These are phyloP conservation scores for Salminus brasiliensis DNA, from an alignment of 2,113 vertebrate genomes.

Conservation along the genomic window DNA sequence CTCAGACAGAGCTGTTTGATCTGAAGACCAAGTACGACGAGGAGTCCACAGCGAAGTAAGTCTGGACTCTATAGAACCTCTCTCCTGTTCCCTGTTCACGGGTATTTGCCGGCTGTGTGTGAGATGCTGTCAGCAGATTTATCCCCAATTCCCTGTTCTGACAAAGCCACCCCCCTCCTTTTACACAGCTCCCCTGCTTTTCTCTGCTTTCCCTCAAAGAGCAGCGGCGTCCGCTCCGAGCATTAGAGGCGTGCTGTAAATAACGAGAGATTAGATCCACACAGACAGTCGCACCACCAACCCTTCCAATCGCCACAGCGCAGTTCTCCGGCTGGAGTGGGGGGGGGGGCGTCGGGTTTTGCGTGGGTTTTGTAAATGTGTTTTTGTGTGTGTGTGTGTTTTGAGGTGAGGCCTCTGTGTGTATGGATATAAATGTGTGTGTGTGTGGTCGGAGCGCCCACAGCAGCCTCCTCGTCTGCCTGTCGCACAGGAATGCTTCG, in stretches of 20 bases:
- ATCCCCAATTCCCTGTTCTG: neutral
- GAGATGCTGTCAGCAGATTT: slow-evolving; percentile 30
- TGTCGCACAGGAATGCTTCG: slow-evolving; percentile 35
- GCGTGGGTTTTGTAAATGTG: neutral
- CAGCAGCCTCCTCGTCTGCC: slow-evolving; percentile 30
- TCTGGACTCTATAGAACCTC: slow-evolving; percentile 39
- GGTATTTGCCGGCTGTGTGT: slow-evolving; percentile 11
- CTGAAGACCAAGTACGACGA: slow-evolving; percentile 99
- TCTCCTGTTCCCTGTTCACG: slow-evolving; percentile 51
- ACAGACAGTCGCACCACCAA: neutral
- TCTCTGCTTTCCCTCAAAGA: too few relatives aligned
- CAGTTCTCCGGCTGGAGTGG: neutral
- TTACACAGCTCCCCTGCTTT: too few relatives aligned
- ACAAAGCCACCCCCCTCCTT: slow-evolving; percentile 52
- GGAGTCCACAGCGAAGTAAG: slow-evolving; percentile 98
- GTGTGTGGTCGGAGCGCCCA: slow-evolving; percentile 15
- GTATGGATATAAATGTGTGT: neutral
- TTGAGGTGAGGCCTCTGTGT: neutral
- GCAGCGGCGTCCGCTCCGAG: neutral
- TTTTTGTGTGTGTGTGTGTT: neutral
- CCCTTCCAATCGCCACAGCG: neutral
- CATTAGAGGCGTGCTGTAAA: neutral
- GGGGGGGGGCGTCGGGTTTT: neutral
- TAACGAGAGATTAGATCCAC: slow-evolving; percentile 8
- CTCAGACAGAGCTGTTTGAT: slow-evolving; percentile 97